Conservation (phyloP, 2,888 invertebrate species). For the Pheosia tremula region DNA sequence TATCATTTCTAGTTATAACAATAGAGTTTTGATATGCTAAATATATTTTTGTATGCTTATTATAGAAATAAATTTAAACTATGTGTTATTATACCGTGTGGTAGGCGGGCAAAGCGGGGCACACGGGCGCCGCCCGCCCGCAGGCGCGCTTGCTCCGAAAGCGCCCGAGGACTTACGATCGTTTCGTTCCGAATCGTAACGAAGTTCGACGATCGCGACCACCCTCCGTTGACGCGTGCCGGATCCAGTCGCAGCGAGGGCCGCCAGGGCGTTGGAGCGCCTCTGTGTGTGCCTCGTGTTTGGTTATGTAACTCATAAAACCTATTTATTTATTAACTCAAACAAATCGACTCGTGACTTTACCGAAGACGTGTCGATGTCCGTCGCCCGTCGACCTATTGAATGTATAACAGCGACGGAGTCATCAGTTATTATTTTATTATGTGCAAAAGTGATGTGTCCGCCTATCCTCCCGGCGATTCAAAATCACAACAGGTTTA, state of each 20-base stretch:
- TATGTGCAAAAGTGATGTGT: constrained; percentile 75
- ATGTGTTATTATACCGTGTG: constrained; percentile 61
- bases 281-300: constrained; percentile 68
- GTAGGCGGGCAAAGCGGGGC: constrained; percentile 66
- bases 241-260: constrained; percentile 79
- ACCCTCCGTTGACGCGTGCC: constrained; percentile 79
- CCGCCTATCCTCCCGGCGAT: constrained; percentile 71
- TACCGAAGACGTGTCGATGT: constrained; percentile 42
- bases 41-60: constrained; percentile 51
- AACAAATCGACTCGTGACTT: constrained; percentile 55
- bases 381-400: constrained; percentile 27
- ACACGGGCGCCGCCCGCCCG: constrained; percentile 77
- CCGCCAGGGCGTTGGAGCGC: constrained; percentile 80
- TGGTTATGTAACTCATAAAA: constrained; percentile 82
- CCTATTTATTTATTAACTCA: constrained; percentile 80
- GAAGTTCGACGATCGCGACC: constrained; percentile 80
- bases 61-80: constrained; percentile 67
- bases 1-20: constrained; percentile 6
- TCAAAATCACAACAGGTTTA: constrained; percentile 73
- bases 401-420: constrained; percentile 28
- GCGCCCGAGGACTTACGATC: constrained; percentile 79
- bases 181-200: constrained; percentile 79
- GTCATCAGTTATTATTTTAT: constrained; percentile 33
- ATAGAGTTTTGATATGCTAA: constrained; percentile 23
- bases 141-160: constrained; percentile 80